Evolutionary conservation across 2,888 invertebrate species (phyloP).

Genomic region (Drymonia ruficornis): DNA sequence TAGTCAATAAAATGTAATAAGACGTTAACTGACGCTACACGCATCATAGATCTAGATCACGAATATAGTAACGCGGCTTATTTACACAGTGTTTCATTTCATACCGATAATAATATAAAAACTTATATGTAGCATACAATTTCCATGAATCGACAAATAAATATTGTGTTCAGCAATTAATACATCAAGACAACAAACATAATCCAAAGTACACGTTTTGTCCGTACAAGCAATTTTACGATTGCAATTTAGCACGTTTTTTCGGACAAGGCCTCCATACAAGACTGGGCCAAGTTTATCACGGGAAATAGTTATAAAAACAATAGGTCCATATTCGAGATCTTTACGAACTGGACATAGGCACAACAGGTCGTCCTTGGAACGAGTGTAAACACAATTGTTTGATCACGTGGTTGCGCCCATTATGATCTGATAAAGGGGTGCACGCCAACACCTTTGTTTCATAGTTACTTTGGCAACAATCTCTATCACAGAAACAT

Average conservation of each 20-base stretch:
- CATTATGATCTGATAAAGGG: constrained; percentile 73
- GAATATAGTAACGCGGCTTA: not conserved
- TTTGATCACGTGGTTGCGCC: constrained; percentile 74
- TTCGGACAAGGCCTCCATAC: constrained; percentile 29
- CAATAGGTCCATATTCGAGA: constrained; percentile 50
- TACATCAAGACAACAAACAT: not conserved
- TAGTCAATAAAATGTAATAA: too few species aligned
- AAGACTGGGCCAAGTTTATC: constrained; percentile 44
- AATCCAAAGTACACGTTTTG: constrained; percentile 20
- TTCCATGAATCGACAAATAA: not conserved
- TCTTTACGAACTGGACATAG: constrained; percentile 53
- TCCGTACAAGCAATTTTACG: constrained; percentile 18
- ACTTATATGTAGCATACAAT: not conserved
- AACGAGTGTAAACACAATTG: constrained; percentile 76
- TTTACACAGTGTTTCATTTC: not conserved
- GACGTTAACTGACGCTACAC: not conserved
- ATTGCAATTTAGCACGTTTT: constrained; percentile 25
- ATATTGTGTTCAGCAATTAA: constrained; percentile 3
- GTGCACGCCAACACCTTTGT: constrained; percentile 62
- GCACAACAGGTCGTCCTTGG: constrained; percentile 66
- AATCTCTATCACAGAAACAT: constrained; percentile 37
- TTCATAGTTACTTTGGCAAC: constrained; percentile 39
- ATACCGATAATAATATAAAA: not conserved
- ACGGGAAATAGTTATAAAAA: constrained; percentile 45
- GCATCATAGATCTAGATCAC: not conserved